Percentiles rank a stretch among this genome's conserved stretches.
phyloP scores from a whole-genome alignment of 2,888 invertebrate genomes.

The Lasius fuliginosus region DNA sequence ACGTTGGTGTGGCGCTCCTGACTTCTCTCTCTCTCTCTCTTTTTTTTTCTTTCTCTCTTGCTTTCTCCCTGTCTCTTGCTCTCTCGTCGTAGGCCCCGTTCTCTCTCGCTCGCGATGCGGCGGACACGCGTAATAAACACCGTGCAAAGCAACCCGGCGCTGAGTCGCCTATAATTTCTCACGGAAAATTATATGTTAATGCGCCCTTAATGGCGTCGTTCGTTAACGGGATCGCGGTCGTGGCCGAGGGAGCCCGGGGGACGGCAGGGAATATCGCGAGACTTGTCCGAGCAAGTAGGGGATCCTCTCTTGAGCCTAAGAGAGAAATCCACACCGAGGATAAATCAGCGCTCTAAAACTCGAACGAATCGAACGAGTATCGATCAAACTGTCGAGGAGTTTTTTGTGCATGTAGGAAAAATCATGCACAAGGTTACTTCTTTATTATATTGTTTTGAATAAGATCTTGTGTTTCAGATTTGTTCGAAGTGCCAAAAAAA shows the following conservation, averaged over 20 bases:
- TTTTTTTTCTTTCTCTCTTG: slow-evolving; percentile 41
- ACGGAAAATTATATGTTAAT: slow-evolving; percentile 82
- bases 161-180: slow-evolving; percentile 83
- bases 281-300: slow-evolving; percentile 64
- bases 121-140: slow-evolving; percentile 81
- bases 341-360: not conserved
- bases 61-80: slow-evolving; percentile 40
- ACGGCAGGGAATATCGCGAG: slow-evolving; percentile 67
- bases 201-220: slow-evolving; percentile 81
- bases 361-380: slow-evolving; percentile 11
- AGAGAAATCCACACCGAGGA: slow-evolving; percentile 25
- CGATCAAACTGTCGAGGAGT: not conserved
- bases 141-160: slow-evolving; percentile 75
- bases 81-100: slow-evolving; percentile 36
- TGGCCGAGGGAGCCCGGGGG: slow-evolving; percentile 67
- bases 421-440: not conserved
- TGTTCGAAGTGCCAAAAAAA: not conserved
- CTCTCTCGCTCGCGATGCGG: slow-evolving; percentile 42
- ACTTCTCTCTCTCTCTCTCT: slow-evolving; percentile 58
- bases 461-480: not conserved
- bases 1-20: slow-evolving; percentile 47
- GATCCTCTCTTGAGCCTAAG: slow-evolving; percentile 31
- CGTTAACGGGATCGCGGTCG: slow-evolving; percentile 80
- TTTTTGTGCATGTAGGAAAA: not conserved
- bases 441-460: not conserved